Conservation (phyloP, 2,797 vertebrate species). For the Sebastiscus albofasciatus region DNA sequence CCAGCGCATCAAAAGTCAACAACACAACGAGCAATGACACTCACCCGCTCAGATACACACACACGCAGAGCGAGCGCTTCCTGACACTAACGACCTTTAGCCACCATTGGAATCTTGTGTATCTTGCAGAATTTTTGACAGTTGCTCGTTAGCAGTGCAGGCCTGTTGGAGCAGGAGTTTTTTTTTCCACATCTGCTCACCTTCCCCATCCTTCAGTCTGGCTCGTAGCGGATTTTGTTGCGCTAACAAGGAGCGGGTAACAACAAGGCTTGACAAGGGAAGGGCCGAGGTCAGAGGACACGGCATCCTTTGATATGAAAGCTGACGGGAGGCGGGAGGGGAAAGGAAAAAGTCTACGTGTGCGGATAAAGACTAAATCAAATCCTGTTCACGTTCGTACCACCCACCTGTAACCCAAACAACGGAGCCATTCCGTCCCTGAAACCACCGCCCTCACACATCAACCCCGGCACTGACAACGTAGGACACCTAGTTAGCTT, state of each 20-base stretch:
- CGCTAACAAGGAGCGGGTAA: slow-evolving; percentile 49
- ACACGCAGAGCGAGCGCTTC: slow-evolving; percentile 5
- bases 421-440: slow-evolving; percentile 11
- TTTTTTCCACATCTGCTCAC: slow-evolving; percentile 27
- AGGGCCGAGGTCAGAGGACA: slow-evolving; percentile 52
- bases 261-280: slow-evolving; percentile 25
- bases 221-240: slow-evolving; percentile 3
- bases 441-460: slow-evolving; percentile 8
- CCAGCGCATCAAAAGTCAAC: slow-evolving; percentile 54
- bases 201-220: slow-evolving; percentile 17
- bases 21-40: slow-evolving; percentile 43
- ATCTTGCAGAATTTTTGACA: slow-evolving; percentile 56
- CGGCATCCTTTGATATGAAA: slow-evolving; percentile 32
- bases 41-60: not conserved
- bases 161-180: slow-evolving; percentile 44
- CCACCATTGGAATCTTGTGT: slow-evolving; percentile 23
- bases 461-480: slow-evolving; percentile 52
- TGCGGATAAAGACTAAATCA: slow-evolving; percentile 28
- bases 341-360: not conserved
- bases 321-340: not conserved
- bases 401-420: slow-evolving; percentile 34
- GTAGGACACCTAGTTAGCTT: slow-evolving; percentile 54
- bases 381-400: slow-evolving; percentile 31
- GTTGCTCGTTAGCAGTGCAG: slow-evolving; percentile 72
- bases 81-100: slow-evolving; percentile 69